phyloP scores from a whole-genome alignment of 2,888 invertebrate genomes.

The Carabus problematicus region DNA sequence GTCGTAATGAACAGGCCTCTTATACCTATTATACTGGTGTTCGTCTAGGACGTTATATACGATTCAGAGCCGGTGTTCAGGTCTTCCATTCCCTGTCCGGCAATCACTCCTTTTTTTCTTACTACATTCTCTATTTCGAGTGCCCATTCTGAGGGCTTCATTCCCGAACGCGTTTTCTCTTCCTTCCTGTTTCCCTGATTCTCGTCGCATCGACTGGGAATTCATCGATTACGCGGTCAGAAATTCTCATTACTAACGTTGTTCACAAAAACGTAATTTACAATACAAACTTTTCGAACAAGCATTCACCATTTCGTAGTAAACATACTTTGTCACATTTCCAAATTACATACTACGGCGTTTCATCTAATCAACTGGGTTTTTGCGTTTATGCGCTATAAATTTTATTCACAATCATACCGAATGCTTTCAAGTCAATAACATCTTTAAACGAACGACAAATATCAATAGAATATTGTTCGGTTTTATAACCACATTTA shows the following conservation, averaged over 20 bases:
- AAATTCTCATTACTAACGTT: constrained; percentile 29
- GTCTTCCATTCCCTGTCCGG: constrained; percentile 17
- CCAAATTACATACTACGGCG: too few relatives aligned
- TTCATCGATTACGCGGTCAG: constrained; percentile 30
- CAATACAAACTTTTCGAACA: too few relatives aligned
- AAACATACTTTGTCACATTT: too few relatives aligned
- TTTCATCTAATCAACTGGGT: too few relatives aligned
- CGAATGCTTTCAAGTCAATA: too few relatives aligned
- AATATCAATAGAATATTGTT: too few relatives aligned
- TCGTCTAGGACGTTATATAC: constrained; percentile 21
- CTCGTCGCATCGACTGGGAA: constrained; percentile 6
- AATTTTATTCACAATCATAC: too few relatives aligned
- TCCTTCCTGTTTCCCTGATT: constrained; percentile 6
- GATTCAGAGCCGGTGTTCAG: constrained; percentile 14
- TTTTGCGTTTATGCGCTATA: too few relatives aligned
- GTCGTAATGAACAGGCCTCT: constrained; percentile 22
- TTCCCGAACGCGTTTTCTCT: constrained; percentile 6
- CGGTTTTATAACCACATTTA: too few relatives aligned
- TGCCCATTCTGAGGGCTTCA: constrained; percentile 8
- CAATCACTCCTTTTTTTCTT: constrained; percentile 17
- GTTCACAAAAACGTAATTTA: background rate
- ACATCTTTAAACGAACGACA: too few relatives aligned
- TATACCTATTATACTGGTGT: constrained; percentile 26
- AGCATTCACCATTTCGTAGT: too few relatives aligned
- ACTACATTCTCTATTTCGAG: constrained; percentile 32